Percentiles rank a stretch among this genome's conserved stretches.
Conservation (phyloP, 1,140 invertebrate species). For the Aphaenogaster rudis region DNA sequence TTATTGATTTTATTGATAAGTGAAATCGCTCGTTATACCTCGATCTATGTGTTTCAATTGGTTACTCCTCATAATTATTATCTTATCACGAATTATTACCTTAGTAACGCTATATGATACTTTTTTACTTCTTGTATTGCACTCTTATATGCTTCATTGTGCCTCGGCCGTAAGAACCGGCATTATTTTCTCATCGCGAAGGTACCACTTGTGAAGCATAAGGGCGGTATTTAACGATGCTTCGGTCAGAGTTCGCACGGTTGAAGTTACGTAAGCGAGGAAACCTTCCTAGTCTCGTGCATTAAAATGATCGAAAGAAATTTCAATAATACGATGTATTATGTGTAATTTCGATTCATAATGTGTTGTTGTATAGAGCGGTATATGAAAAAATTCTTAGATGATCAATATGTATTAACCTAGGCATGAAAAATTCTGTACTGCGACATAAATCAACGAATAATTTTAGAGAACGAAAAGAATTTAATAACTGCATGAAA, state of each 20-base stretch:
- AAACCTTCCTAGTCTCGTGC: constrained; percentile 28
- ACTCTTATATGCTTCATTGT: constrained; percentile 15
- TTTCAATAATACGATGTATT: constrained; percentile 37
- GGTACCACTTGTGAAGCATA: constrained; percentile 50
- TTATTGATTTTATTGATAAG: not conserved
- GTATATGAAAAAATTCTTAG: not conserved
- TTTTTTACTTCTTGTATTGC: not conserved
- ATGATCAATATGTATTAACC: not conserved
- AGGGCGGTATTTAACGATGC: constrained; percentile 39
- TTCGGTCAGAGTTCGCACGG: constrained; percentile 44
- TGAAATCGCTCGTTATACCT: not conserved
- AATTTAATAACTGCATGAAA: not conserved
- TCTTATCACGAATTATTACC: not conserved
- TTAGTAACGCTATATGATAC: not conserved
- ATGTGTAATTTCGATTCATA: constrained; percentile 14
- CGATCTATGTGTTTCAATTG: not conserved
- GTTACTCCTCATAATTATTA: not conserved
- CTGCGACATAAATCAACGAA: not conserved
- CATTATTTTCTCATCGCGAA: constrained; percentile 37
- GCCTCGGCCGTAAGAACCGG: not conserved
- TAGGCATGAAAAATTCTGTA: not conserved
- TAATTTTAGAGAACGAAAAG: not conserved
- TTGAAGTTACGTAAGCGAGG: constrained; percentile 43
- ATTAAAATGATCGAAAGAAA: constrained; percentile 16
- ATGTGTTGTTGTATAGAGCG: not conserved